A percentile compares a stretch with the other conserved stretches of the same genome.
Evolutionary conservation across 2,113 vertebrate species (phyloP).

Genomic region (Channa argus): DNA sequence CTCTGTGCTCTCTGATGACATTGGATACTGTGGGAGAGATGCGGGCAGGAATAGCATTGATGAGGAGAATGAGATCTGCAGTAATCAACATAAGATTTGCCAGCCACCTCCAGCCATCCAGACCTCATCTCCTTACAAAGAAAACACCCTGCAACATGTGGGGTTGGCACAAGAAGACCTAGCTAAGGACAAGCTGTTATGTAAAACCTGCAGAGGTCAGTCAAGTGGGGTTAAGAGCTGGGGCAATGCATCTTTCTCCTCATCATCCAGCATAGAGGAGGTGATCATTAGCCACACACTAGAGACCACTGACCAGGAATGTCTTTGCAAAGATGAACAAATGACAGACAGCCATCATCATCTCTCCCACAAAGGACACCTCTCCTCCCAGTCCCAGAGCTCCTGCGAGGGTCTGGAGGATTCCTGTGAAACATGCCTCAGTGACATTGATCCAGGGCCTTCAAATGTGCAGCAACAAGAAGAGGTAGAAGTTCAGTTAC

Average conservation of each 20-base stretch:
- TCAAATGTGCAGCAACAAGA: slow-evolving; percentile 50
- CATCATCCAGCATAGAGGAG: slow-evolving; percentile 83
- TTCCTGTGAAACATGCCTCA: slow-evolving; percentile 91
- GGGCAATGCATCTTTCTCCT: slow-evolving; percentile 80
- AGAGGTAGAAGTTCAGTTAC: slow-evolving; percentile 64
- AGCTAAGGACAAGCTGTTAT: slow-evolving; percentile 69
- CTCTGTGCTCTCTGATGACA: slow-evolving; percentile 94
- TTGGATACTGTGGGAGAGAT: slow-evolving; percentile 85
- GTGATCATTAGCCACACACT: slow-evolving; percentile 78
- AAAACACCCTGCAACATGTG: slow-evolving; percentile 66
- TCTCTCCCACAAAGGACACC: slow-evolving; percentile 77
- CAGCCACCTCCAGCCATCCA: slow-evolving; percentile 87
- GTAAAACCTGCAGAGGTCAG: slow-evolving; percentile 78
- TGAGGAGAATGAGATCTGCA: slow-evolving; percentile 62
- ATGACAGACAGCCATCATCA: slow-evolving; percentile 33
- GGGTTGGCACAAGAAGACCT: slow-evolving; percentile 41
- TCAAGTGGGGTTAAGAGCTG: slow-evolving; percentile 65
- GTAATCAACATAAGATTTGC: slow-evolving; percentile 60
- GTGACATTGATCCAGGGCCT: slow-evolving; percentile 85
- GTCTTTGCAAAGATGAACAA: slow-evolving; percentile 68
- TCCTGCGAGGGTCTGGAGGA: slow-evolving; percentile 92
- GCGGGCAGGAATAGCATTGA: slow-evolving; percentile 54
- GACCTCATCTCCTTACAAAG: slow-evolving; percentile 95
- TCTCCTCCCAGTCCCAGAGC: slow-evolving; percentile 86
- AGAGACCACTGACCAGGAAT: slow-evolving; percentile 72